Base-by-base conservation (phyloP, 2,113 vertebrate genomes). In the Empidonax traillii region DNA sequence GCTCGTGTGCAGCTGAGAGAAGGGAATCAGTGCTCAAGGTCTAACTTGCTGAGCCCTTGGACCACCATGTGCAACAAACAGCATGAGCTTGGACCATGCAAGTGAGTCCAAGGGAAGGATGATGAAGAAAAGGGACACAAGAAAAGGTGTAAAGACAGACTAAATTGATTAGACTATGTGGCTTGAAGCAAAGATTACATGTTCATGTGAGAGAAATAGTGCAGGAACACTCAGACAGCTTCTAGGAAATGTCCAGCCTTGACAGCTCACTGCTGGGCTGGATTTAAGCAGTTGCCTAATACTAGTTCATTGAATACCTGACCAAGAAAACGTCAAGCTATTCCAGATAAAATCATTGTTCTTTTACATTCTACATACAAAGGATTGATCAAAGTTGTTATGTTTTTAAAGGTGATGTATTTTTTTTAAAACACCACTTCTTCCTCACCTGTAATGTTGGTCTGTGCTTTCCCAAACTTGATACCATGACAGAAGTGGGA, bases 331-430 rank as follows among this genome's bases (percentile, higher is more conserved):
- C 9, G 5, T 71, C 53, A 59, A 77, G 17, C 4, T 66, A 20
- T 33, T 63, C 33, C n/a, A 39, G 23, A 15, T 25, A 76, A 61
- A 49, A 69, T 6, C 37, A 47, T 10, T 90, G 18, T 8, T 66
- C 18, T 63, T 62, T 35, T 31, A 76, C 4, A 24, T 35, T 88
- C 18, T 43, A 19, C 1, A 0, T 58, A 82, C 0, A 0, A 76
- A 44, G 24, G 27, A 6, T 25, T 83, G 41, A 6, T 44, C 31
- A 18, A 46, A 67, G 23, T 24, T 43, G 15, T 66, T 15, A 44
- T 19, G n/a, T 28, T 63, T 69, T 68, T 6, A 5, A 93, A 90
- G 4, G 8, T 66, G 14, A 66, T 10, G 6, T 11, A 18, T 35
- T 86, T 85, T 85, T 82, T 68, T 66, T 1, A 30, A 76, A 87